Conservation (phyloP, 2,888 invertebrate genomes). For the Brachypalpus laphriformis region DNA sequence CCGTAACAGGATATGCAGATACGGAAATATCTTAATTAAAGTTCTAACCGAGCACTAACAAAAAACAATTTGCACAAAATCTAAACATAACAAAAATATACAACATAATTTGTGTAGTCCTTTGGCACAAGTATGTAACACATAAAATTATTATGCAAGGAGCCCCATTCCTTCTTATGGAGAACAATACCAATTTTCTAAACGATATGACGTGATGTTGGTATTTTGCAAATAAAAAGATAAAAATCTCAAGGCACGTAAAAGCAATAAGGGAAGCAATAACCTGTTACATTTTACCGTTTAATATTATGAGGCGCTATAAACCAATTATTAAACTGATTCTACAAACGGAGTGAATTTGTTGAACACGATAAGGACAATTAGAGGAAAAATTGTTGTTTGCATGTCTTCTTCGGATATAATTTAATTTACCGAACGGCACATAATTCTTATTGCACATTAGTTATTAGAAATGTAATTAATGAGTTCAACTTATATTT, state of each 20-base stretch:
- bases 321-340: constrained; percentile 3
- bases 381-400: too few relatives aligned
- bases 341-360: background rate
- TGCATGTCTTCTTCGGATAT: too few relatives aligned
- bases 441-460: too few relatives aligned
- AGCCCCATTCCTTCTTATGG: background rate
- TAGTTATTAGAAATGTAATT: too few relatives aligned
- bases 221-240: constrained; percentile 18
- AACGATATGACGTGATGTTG: constrained; percentile 2
- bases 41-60: too few relatives aligned
- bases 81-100: background rate
- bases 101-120: background rate
- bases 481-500: too few relatives aligned
- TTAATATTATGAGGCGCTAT: constrained; percentile 1
- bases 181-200: background rate
- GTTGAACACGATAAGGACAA: background rate
- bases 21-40: too few relatives aligned
- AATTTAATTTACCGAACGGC: too few relatives aligned
- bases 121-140: background rate
- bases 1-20: too few relatives aligned
- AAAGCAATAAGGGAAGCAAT: constrained; percentile 7
- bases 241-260: constrained; percentile 11
- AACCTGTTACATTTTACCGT: constrained; percentile 1
- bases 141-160: background rate
- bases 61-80: background rate